Percentiles rank a stretch among this genome's conserved stretches.
phyloP scores from a whole-genome alignment of 1,140 invertebrate genomes.

The Trypoxylus dichotomus region DNA sequence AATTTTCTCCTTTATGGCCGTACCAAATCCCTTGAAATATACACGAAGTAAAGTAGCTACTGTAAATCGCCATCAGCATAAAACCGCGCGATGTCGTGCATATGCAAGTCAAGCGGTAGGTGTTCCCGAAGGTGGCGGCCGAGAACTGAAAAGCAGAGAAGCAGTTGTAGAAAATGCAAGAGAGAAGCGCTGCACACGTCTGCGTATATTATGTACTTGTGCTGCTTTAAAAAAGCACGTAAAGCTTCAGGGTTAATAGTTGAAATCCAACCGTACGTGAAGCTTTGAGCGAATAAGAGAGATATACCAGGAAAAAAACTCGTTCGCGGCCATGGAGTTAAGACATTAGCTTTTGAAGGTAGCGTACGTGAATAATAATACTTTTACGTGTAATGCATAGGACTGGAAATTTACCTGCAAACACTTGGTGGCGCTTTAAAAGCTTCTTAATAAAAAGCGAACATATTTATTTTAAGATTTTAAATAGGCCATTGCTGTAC shows the following conservation, averaged over 20 bases:
- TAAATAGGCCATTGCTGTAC: no score
- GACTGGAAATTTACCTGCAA: neutral
- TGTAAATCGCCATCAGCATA: conserved; percentile 6
- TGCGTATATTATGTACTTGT: neutral
- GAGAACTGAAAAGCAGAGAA: neutral
- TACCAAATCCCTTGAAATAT: neutral
- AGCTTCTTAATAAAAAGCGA: no score
- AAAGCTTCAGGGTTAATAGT: neutral
- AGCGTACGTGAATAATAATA: neutral
- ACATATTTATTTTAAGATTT: no score
- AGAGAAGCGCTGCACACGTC: neutral
- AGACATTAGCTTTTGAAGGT: neutral
- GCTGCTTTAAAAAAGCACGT: neutral
- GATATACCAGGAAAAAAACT: neutral
- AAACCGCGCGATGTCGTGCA: neutral
- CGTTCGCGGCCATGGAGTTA: neutral
- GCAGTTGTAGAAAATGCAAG: neutral
- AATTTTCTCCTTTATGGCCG: neutral
- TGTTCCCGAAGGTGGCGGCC: neutral
- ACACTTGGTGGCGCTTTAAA: no score
- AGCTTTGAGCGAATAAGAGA: neutral
- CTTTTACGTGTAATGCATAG: neutral
- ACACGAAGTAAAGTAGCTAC: neutral
- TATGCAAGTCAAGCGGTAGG: neutral
- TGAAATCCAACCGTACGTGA: neutral